Conservation (phyloP, 2,113 vertebrate genomes). For the Gopherus flavomarginatus region DNA sequence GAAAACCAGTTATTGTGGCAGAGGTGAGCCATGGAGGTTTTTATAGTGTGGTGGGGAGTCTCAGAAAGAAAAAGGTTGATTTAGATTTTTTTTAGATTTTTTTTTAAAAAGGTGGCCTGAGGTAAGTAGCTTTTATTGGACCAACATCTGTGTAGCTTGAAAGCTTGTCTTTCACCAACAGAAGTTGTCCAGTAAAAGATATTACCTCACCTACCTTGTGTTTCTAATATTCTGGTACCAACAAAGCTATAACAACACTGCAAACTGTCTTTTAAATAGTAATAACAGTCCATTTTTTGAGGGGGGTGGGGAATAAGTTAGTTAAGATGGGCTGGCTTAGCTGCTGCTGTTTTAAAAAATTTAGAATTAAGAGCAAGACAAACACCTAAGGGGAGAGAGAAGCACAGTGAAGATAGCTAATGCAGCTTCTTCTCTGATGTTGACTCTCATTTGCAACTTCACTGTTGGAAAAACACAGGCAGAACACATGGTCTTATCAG, state of each 20-base stretch:
- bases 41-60: too few species aligned
- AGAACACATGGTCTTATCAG: not conserved
- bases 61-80: too few species aligned
- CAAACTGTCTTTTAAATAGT: not conserved
- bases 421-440: not conserved
- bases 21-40: too few species aligned
- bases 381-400: not conserved
- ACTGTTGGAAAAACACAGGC: not conserved
- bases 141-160: not conserved
- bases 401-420: not conserved
- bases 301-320: not conserved
- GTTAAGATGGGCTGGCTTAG: too few species aligned
- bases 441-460: not conserved
- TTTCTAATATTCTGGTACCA: not conserved
- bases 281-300: not conserved
- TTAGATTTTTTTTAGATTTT: too few species aligned
- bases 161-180: not conserved
- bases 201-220: too few species aligned
- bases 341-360: not conserved
- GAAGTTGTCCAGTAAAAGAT: too few species aligned
- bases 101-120: too few species aligned
- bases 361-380: not conserved
- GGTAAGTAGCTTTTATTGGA: too few species aligned
- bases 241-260: not conserved
- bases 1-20: too few species aligned